Evolutionary conservation across 2,888 invertebrate species (phyloP).

Genomic region (Synergus gifuensis): DNA sequence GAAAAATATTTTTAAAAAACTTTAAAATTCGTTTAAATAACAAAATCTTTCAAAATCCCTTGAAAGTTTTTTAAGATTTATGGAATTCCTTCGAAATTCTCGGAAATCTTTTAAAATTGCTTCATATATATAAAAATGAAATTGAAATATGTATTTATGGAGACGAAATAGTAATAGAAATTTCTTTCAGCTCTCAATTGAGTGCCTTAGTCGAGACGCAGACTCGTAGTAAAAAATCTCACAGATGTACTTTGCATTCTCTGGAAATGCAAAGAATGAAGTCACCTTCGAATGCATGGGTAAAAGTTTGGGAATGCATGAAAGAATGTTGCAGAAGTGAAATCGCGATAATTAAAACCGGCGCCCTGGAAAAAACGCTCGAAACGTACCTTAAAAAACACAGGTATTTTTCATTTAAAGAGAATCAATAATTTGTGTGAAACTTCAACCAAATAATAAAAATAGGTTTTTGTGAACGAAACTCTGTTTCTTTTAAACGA

Average conservation of each 20-base stretch:
- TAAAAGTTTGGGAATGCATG: constrained; percentile 93
- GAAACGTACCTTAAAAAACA: constrained; percentile 95
- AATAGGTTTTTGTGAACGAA: no score
- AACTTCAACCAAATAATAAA: no score
- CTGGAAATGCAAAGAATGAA: constrained; percentile 91
- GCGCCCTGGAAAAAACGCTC: constrained; percentile 89
- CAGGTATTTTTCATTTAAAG: constrained; percentile 77
- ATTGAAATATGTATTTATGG: background rate
- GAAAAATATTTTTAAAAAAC: no score
- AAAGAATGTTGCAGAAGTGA: constrained; percentile 88
- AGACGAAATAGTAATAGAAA: background rate
- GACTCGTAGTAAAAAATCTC: constrained; percentile 92
- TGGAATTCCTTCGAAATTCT: no score
- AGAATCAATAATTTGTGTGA: background rate
- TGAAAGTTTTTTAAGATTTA: no score
- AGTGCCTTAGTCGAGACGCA: constrained; percentile 89
- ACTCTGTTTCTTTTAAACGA: no score
- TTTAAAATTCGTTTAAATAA: no score
- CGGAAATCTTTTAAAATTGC: no score
- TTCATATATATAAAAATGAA: no score
- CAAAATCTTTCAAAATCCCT: no score
- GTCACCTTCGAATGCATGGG: constrained; percentile 86
- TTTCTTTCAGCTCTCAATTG: constrained; percentile 82
- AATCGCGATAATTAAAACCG: constrained; percentile 92
- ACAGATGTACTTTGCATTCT: constrained; percentile 93